Percentiles rank a stretch among this genome's conserved stretches.
These are phyloP conservation scores for Frankliniella fusca DNA, from an alignment of 2,888 invertebrate genomes.

Conservation along the genomic window DNA sequence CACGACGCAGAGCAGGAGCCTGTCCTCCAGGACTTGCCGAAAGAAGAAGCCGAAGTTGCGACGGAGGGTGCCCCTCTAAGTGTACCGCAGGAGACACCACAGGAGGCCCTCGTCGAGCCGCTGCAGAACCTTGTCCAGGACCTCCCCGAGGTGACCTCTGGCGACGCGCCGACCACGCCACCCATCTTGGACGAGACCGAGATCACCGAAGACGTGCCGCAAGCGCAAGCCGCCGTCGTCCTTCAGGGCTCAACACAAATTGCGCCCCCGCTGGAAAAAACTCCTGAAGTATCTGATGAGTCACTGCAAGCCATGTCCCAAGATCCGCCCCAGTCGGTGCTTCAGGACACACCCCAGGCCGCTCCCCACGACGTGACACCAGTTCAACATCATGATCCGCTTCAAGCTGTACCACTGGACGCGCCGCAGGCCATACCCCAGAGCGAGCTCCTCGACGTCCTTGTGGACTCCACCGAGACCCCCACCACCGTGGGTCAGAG, in stretches of 20 bases:
- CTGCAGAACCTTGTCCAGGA: background rate
- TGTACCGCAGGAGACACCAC: too few species aligned
- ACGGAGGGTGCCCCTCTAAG: background rate
- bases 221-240: background rate
- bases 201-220: background rate
- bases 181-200: background rate
- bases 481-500: background rate
- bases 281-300: too few species aligned
- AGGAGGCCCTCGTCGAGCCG: background rate
- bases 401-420: background rate
- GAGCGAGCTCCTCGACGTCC: background rate
- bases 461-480: background rate
- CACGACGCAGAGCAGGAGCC: background rate
- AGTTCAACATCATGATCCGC: background rate
- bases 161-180: background rate
- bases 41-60: background rate
- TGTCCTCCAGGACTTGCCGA: background rate
- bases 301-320: background rate
- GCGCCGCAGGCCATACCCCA: background rate
- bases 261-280: background rate
- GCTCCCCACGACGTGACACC: background rate
- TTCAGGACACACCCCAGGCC: background rate
- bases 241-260: background rate
- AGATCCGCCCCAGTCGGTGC: background rate
- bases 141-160: background rate